Evolutionary conservation across 2,797 vertebrate species (phyloP), one percentile per base, ranked within the genome.

Genomic region (Crax fasciolata): DNA sequence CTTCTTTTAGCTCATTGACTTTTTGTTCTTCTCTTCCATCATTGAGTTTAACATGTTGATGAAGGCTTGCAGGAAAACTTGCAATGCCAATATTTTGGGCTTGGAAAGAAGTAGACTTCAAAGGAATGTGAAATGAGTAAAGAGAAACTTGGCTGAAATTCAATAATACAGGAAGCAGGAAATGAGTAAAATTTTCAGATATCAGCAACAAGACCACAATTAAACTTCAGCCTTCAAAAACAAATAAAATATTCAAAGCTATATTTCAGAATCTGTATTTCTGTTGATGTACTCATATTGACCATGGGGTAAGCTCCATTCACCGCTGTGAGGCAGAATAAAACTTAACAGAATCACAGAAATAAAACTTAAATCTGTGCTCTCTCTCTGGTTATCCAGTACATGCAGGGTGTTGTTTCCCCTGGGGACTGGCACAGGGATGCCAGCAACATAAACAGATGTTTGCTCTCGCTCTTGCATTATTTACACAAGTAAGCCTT

Each of bases 241-340:
- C 18, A 54, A 61, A 71, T 9, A 7, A 32, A 79, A 38, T 77
- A 2, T 62, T 90, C 6, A 10, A 59, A 70, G 38, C 2, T 11
- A 67, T 54, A 38, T 1, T 62, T 7, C 27, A 59, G 49, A 62
- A 17, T 23, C 3, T 1, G 0, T 24, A 10, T 39, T 79, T 76
- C 43, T 46, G 3, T n/a, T 54, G 8, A 1, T 19, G 12, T 0
- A 0, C 13, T 84, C 19, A 7, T 30, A 11, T 2, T 9, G 28
- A 57, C 44, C 14, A 44, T 6, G 48, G 30, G 4, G 7, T 17
- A 52, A 54, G 20, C 13, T 27, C 13, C 25, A 10, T 48, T 71
- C 8, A 49, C 16, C 14, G 76, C 30, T 38, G 18, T 20, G 27
- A 46, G 8, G 32, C 3, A 70, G 27, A 35, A 35, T 35, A 35